Conservation (phyloP, 2,797 vertebrate species). For the Xenops minutus region DNA sequence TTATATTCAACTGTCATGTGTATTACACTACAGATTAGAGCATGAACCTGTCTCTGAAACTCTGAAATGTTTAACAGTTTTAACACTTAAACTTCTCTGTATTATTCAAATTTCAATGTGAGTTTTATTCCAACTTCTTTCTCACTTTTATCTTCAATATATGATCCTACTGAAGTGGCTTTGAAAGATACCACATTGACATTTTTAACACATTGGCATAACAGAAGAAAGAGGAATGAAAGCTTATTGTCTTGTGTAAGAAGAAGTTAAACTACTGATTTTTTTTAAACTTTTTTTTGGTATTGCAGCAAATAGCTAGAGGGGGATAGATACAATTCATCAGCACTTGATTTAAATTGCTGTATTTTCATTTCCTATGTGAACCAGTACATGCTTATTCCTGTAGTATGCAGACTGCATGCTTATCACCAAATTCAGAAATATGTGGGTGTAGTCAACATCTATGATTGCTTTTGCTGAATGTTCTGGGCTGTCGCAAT, state of each 20-base stretch:
- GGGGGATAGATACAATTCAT: conserved; percentile 19
- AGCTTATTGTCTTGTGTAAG: background rate
- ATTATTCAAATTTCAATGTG: background rate
- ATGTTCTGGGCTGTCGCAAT: background rate
- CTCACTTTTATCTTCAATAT: background rate
- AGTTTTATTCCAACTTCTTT: conserved; percentile 7
- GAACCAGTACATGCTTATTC: conserved; percentile 45
- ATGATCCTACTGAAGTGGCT: background rate
- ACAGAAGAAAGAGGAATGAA: background rate
- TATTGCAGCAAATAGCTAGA: conserved; percentile 10
- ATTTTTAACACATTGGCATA: background rate
- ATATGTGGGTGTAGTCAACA: conserved; percentile 47
- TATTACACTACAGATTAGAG: background rate
- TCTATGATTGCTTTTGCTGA: conserved; percentile 41
- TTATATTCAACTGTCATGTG: background rate
- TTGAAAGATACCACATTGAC: background rate
- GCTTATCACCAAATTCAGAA: conserved; percentile 53
- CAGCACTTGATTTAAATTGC: conserved; percentile 28
- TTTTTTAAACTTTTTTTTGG: background rate
- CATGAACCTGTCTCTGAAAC: background rate
- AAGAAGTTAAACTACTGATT: conserved; percentile 4
- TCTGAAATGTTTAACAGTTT: background rate
- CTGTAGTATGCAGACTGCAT: conserved; percentile 19
- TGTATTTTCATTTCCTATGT: background rate
- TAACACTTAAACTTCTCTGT: background rate